Evolutionary conservation across 1,140 invertebrate species (phyloP).

Genomic region (Rhizoglyphus robini): DNA sequence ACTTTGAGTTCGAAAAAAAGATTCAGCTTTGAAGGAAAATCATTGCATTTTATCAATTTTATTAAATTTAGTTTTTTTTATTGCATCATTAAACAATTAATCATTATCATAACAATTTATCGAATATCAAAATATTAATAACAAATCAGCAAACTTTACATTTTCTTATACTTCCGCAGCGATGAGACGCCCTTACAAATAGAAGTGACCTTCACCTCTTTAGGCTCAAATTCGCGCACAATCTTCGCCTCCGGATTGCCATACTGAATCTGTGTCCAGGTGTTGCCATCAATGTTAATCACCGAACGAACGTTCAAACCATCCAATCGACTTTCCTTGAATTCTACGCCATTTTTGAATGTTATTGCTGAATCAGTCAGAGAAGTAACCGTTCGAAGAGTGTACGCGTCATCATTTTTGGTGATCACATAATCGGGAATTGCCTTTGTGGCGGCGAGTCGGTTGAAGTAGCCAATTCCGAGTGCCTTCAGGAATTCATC

Average conservation of each 20-base stretch:
- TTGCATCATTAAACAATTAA: too few species aligned
- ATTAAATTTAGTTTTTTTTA: too few species aligned
- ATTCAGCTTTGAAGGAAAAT: too few species aligned
- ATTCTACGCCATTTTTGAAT: not conserved
- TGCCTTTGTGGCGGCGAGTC: not conserved
- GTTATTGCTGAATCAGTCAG: not conserved
- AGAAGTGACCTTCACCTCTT: not conserved
- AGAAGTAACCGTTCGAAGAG: not conserved
- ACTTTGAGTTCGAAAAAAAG: too few species aligned
- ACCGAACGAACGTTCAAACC: conserved; percentile 47
- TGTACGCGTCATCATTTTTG: not conserved
- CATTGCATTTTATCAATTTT: too few species aligned
- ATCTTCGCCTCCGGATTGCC: not conserved
- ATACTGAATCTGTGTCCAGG: conserved; percentile 51
- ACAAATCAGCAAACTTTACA: too few species aligned
- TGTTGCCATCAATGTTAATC: conserved; percentile 39
- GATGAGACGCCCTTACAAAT: not conserved
- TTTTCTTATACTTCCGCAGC: not conserved
- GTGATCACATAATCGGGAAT: not conserved
- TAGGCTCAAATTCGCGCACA: not conserved
- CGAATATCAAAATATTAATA: too few species aligned
- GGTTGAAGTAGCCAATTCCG: not conserved
- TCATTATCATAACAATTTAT: too few species aligned
- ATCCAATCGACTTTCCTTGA: conserved; percentile 3
- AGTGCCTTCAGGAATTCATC: not conserved